phyloP scores from a whole-genome alignment of 2,113 vertebrate genomes.

The Neodontobutis hainanensis region DNA sequence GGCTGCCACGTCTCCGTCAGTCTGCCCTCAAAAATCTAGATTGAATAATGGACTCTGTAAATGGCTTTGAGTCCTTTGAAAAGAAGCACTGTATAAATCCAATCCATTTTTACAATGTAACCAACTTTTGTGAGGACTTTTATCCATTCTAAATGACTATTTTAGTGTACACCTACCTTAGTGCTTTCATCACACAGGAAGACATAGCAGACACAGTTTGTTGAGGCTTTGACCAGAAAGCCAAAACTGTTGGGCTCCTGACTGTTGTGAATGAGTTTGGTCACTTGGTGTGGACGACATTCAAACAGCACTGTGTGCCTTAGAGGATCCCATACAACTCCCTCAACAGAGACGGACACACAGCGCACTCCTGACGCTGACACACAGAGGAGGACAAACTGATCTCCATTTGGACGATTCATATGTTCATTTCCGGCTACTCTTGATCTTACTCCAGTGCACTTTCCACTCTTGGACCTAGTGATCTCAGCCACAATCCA shows the following conservation, averaged over 20 bases:
- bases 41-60: no score
- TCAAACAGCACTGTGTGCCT: slow-evolving; percentile 86
- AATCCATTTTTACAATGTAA: no score
- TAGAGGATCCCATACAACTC: slow-evolving; percentile 86
- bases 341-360: slow-evolving; percentile 74
- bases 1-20: no score
- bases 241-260: slow-evolving; percentile 90
- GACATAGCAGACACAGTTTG: slow-evolving; percentile 85
- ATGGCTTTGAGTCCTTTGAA: no score
- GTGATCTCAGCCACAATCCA: slow-evolving; percentile 94
- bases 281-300: slow-evolving; percentile 85
- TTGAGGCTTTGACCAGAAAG: slow-evolving; percentile 83
- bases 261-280: slow-evolving; percentile 94
- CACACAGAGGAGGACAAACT: slow-evolving; percentile 80
- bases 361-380: slow-evolving; percentile 82
- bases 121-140: no score
- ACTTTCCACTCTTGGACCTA: slow-evolving; percentile 58
- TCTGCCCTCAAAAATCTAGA: no score
- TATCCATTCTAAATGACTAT: no score
- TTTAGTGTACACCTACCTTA: slow-evolving; percentile 78
- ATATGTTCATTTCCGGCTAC: not conserved
- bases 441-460: not conserved
- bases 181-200: slow-evolving; percentile 89
- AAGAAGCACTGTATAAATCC: no score
- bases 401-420: slow-evolving; percentile 23